Conservation (phyloP, 2,888 invertebrate genomes). For the Metallyticus violacea region DNA sequence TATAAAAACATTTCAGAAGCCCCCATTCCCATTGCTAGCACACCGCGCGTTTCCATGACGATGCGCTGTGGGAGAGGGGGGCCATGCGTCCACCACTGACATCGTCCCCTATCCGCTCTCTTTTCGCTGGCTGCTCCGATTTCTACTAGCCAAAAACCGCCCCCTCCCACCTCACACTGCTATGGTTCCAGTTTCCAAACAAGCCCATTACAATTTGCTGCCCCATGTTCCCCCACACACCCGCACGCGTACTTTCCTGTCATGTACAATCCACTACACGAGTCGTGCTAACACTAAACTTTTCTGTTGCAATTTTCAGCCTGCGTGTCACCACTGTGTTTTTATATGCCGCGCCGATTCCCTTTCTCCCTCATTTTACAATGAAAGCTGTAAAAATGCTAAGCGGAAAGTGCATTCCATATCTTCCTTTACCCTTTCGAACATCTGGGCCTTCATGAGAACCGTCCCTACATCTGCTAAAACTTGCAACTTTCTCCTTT, state of each 20-base stretch:
- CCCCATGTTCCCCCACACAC: background rate
- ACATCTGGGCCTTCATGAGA: too few relatives aligned
- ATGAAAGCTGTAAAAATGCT: background rate
- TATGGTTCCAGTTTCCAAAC: slow-evolving; percentile 8
- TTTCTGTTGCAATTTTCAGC: background rate
- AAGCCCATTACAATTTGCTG: slow-evolving; percentile 27
- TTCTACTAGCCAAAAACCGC: slow-evolving; percentile 6
- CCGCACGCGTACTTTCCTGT: too few relatives aligned
- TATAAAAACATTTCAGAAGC: slow-evolving; percentile 18
- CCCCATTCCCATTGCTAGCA: background rate
- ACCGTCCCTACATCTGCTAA: too few relatives aligned
- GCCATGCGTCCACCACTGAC: background rate
- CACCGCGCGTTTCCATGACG: background rate
- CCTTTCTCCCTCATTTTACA: background rate
- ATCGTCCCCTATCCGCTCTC: background rate
- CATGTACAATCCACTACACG: background rate
- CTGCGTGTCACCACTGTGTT: background rate
- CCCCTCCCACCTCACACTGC: background rate
- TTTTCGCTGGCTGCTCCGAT: background rate
- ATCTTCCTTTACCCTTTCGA: background rate
- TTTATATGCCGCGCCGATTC: background rate
- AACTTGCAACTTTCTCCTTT: too few relatives aligned
- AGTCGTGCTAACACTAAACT: background rate
- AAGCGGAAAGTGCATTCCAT: background rate
- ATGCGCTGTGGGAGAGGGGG: background rate